Conservation (phyloP, 1,140 invertebrate species). For the Bactericera cockerelli region DNA sequence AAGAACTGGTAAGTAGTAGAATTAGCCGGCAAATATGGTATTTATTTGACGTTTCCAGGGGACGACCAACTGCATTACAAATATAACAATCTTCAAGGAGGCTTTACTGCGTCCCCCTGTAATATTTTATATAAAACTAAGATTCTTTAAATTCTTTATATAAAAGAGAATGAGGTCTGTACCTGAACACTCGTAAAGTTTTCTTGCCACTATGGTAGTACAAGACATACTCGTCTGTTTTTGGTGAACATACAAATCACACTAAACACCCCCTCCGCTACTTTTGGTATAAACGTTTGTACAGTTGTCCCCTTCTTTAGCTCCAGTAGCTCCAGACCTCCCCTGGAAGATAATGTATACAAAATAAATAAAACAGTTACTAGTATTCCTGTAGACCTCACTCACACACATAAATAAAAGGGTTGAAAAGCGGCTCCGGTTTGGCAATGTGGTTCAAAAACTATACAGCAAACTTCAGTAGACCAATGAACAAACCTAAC, state of each 20-base stretch:
- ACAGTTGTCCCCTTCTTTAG: constrained; percentile 66
- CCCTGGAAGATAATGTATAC: constrained; percentile 42
- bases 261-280: constrained; percentile 93
- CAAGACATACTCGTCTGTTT: constrained; percentile 84
- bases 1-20: background rate
- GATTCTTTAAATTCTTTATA: too few relatives aligned
- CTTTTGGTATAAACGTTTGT: constrained; percentile 73
- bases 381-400: too few relatives aligned
- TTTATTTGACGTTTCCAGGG: background rate
- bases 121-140: too few relatives aligned
- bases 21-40: background rate
- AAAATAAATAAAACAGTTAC: too few relatives aligned
- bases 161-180: constrained; percentile 19
- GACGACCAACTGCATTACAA: too few relatives aligned
- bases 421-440: too few relatives aligned
- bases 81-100: too few relatives aligned
- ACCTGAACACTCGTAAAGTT: constrained; percentile 81
- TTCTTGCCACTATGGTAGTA: constrained; percentile 93
- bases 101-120: too few relatives aligned
- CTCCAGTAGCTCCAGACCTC: constrained; percentile 81
- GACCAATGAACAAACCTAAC: too few relatives aligned
- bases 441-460: too few relatives aligned
- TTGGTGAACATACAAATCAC: constrained; percentile 88
- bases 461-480: too few relatives aligned
- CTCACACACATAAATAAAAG: too few relatives aligned